A percentile compares a stretch with the other conserved stretches of the same genome.
These are phyloP conservation scores for Acipenser ruthenus DNA, from an alignment of 2,797 vertebrate genomes.

Conservation along the genomic window DNA sequence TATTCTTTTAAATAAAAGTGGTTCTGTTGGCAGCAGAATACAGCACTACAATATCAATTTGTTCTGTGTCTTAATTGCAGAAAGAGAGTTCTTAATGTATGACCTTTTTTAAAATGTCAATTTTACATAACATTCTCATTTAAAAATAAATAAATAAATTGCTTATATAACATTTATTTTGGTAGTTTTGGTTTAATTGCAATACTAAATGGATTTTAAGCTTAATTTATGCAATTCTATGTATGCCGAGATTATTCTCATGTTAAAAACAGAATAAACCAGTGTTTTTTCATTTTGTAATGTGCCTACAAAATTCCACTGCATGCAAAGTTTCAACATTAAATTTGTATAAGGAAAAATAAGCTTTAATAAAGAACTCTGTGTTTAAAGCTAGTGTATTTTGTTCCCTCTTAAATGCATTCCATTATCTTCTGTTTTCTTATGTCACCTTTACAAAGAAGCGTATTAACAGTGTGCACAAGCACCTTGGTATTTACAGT, in stretches of 20 bases:
- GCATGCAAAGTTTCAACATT: slow-evolving; percentile 69
- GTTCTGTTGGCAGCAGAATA: slow-evolving; percentile 29
- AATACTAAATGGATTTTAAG: slow-evolving; percentile 49
- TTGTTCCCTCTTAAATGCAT: slow-evolving; percentile 18
- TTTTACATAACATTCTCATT: slow-evolving; percentile 39
- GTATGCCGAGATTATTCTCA: slow-evolving; percentile 21
- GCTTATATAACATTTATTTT: slow-evolving; percentile 43
- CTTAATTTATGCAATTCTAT: slow-evolving; percentile 67
- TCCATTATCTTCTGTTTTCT: slow-evolving; percentile 7
- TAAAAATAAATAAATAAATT: slow-evolving; percentile 35
- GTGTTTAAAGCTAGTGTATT: slow-evolving; percentile 48
- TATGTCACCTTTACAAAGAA: no score
- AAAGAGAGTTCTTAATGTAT: slow-evolving; percentile 30
- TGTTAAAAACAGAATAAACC: slow-evolving; percentile 29
- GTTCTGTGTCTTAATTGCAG: slow-evolving; percentile 50
- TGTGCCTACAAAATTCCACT: slow-evolving; percentile 71
- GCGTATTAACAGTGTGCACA: no score
- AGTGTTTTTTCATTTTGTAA: slow-evolving; percentile 58
- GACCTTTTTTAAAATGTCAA: slow-evolving; percentile 41
- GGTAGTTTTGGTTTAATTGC: slow-evolving; percentile 53
- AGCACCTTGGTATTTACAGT: no score
- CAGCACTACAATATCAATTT: slow-evolving; percentile 36
- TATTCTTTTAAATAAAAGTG: slow-evolving; percentile 1
- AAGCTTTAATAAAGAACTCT: slow-evolving; percentile 78
- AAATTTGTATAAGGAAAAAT: slow-evolving; percentile 71